These are phyloP conservation scores for Himalopsyche japonica DNA, from an alignment of 2,888 invertebrate species.

Conservation along the genomic window DNA sequence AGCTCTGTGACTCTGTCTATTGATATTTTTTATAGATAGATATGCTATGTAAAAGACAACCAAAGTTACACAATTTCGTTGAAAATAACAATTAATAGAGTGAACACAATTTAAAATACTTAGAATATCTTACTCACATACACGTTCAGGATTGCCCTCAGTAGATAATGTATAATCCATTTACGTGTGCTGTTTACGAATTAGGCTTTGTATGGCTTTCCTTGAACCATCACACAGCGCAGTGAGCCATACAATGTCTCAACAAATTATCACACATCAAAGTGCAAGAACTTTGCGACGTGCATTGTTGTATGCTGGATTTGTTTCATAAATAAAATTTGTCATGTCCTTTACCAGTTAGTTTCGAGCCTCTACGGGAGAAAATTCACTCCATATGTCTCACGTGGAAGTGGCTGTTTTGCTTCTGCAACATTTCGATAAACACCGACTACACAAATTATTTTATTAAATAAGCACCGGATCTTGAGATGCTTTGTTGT, in stretches of 20 bases:
- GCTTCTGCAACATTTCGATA: neutral
- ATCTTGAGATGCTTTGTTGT: neutral
- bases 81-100: neutral
- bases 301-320: neutral
- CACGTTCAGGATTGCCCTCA: neutral
- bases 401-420: neutral
- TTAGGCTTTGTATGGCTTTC: neutral
- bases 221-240: neutral
- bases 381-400: neutral
- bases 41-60: too few species aligned
- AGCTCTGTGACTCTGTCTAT: too few species aligned
- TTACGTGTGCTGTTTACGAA: neutral
- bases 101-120: neutral
- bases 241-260: neutral
- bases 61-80: too few species aligned
- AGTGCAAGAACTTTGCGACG: neutral
- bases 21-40: too few species aligned
- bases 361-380: neutral
- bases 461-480: neutral
- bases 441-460: neutral
- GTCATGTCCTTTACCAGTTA: neutral
- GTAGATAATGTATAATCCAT: neutral
- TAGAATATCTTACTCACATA: neutral
- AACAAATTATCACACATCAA: neutral
- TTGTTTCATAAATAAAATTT: neutral